Evolutionary conservation across 2,797 vertebrate genomes (phyloP), one percentile per base, ranked within the genome.

Genomic region (Odontamblyopus lacepedii): DNA sequence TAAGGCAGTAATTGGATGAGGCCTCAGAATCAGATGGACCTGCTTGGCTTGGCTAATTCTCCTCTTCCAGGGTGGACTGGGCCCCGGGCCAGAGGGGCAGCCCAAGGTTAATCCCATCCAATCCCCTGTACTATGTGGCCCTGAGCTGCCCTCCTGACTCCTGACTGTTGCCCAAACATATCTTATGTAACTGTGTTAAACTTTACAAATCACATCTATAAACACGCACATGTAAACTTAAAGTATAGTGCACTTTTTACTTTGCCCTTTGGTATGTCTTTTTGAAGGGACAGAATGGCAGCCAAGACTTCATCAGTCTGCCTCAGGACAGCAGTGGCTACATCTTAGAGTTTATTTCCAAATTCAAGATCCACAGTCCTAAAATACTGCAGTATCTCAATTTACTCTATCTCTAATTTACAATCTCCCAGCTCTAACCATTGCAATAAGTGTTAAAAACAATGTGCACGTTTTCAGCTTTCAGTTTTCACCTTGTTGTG

Each of bases 31-130:
- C 84, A 92, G 93, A 92, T 93, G 87, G 83, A 84, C 81, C 90
- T 86, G 90, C 88, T 91, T 81, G 89, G 90, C 80, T 91, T 88
- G 87, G 89, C 90, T 95, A 93, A 95, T 93, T 92, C 91, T 85
- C 88, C 89, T 95, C 90, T 95, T 93, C 88, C 85, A 88, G 92
- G 93, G 79, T 80, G 26, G 73, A 87, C 90, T 88, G 86, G 86
- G 88, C 87, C 78, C 44, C 50, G 80, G 88, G 89, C 89, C 87
- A 91, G 83, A 89, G 88, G 86, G 87, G 88, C 85, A 88, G 74
- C 77, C 88, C 91, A 88, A 94, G 93, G 94, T 95, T 96, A 96
- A 95, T 95, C 93, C 90, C 80, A 83, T 86, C 89, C 94, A 94
- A 95, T 94, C 91, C 93, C 90, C 86, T 73, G 69, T 77, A 85